These are phyloP conservation scores for Trachymyrmex septentrionalis DNA, from an alignment of 1,140 invertebrate genomes.

Conservation along the genomic window DNA sequence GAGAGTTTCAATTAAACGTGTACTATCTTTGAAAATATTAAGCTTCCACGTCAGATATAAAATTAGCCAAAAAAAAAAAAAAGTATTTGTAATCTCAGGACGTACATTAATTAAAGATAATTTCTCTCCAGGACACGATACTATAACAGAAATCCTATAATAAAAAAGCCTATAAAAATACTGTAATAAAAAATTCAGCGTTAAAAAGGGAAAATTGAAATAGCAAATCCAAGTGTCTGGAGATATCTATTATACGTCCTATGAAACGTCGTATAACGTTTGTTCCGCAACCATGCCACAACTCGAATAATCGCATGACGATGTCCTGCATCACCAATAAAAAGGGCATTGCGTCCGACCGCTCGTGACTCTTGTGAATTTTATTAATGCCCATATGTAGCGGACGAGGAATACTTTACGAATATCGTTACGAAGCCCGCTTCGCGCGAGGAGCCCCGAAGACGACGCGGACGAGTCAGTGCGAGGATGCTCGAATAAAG, in stretches of 20 bases:
- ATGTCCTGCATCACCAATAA: not conserved
- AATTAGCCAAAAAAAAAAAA: not conserved
- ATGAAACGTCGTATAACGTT: not conserved
- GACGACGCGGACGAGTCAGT: constrained; percentile 14
- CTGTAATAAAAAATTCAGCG: not conserved
- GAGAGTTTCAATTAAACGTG: not conserved
- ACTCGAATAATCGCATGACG: constrained; percentile 8
- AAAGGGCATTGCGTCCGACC: not conserved
- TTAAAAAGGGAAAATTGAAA: not conserved
- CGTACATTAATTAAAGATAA: not conserved
- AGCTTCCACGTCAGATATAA: not conserved
- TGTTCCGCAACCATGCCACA: not conserved
- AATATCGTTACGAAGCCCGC: constrained; percentile 21
- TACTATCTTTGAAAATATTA: not conserved
- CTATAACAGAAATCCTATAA: too few relatives aligned
- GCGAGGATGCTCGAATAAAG: constrained; percentile 32
- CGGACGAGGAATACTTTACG: constrained; percentile 46
- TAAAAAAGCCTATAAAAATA: too few relatives aligned
- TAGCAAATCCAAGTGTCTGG: not conserved
- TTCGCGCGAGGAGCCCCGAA: not conserved
- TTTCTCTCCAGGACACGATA: not conserved
- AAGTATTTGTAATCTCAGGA: not conserved
- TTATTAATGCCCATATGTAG: constrained; percentile 39
- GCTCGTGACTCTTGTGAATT: constrained; percentile 6
- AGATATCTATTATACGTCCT: not conserved